Base-by-base conservation (phyloP, 2,113 vertebrate species). In the Vulpes lagopus region DNA sequence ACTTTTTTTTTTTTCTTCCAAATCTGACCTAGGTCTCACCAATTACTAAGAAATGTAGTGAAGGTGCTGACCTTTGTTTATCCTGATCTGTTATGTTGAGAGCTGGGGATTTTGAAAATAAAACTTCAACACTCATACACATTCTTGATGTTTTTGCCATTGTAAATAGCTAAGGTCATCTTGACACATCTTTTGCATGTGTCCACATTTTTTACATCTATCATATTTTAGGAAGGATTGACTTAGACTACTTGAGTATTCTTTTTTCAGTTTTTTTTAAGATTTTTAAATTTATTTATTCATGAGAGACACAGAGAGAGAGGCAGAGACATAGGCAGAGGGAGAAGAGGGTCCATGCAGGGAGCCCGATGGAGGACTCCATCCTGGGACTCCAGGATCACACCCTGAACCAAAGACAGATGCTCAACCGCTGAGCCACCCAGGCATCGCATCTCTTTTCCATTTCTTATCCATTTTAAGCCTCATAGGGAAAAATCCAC, bases 1-100 rank as follows among this genome's bases (percentile, higher is more conserved):
- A 0, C 6, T 25, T 0, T 0, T 51, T 53, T 16, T n/a, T 20
- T 0, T 0, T 20, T 30, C 2, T 23, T 4, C 4, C 11, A n/a
- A 71, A 35, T 71, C 0, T 60, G 59, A 79, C 10, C 32, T 19
- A 55, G 19, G 4, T 79, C 15, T 43, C 62, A 8, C 9, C 6
- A 96, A 25, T 59, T 64, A 80, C 1, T 73, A 64, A 57, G 5
- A 57, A 25, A 64, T 22, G 4, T 16, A 9, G 30, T 55, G 27
- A 53, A 64, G 20, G 51, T 89, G 19, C 12, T 74, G 16, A n/a
- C 2, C 22, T 80, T 65, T 59, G 9, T 43, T 9, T 81, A 23
- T 8, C 35, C 15, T 7, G 11, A 67, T 55, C 19, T 78, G 20
- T 43, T 89, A 49, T 17, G 2, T 55, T 27, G 43, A 95, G 19